These are phyloP conservation scores for Rugalucina vietnamica DNA, from an alignment of 2,888 invertebrate genomes.

Conservation along the genomic window DNA sequence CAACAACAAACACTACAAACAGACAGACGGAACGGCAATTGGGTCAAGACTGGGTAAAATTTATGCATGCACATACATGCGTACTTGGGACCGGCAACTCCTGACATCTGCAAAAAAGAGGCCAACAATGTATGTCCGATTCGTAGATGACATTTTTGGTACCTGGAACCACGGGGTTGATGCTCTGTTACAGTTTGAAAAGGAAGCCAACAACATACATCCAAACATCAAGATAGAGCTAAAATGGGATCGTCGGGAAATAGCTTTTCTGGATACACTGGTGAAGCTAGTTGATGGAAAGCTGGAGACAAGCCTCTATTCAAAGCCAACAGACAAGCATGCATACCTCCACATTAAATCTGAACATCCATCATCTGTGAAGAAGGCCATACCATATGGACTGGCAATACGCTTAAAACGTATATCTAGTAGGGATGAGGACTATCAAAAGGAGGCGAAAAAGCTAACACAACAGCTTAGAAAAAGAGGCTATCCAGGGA, in stretches of 20 bases:
- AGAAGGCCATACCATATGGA: constrained; percentile 1
- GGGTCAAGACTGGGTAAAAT: too few relatives aligned
- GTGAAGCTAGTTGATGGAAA: neutral
- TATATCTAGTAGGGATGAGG: neutral
- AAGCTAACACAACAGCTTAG: neutral
- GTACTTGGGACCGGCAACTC: too few relatives aligned
- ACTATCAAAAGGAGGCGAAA: neutral
- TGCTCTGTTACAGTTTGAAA: neutral
- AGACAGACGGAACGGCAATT: too few relatives aligned
- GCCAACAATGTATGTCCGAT: neutral
- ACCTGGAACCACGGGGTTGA: constrained; percentile 11
- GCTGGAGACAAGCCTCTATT: neutral
- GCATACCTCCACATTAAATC: neutral
- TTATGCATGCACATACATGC: too few relatives aligned
- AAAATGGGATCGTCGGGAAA: neutral
- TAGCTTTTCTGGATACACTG: neutral
- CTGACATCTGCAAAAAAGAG: too few relatives aligned
- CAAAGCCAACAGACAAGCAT: constrained; percentile 1
- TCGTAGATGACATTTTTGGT: neutral
- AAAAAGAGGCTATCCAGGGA: neutral
- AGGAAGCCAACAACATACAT: neutral
- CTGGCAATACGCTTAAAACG: neutral
- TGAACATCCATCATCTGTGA: neutral
- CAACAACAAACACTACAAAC: too few relatives aligned
- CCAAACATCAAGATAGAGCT: neutral